Conservation (phyloP, 2,113 vertebrate genomes). For the Malurus alboscapulatus region DNA sequence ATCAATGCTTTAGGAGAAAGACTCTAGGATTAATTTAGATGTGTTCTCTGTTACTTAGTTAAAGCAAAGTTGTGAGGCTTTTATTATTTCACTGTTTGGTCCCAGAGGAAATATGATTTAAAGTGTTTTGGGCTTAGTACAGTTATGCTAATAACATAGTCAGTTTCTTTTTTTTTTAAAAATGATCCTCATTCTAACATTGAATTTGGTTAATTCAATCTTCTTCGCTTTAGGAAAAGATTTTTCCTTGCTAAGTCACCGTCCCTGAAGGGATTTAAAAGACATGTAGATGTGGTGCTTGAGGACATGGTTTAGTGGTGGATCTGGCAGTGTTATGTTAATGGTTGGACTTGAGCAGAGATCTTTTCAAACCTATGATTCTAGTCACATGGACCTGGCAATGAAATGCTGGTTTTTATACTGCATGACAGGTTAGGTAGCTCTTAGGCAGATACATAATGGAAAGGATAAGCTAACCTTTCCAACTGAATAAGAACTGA, state of each 20-base stretch:
- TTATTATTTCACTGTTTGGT: background rate
- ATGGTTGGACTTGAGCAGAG: background rate
- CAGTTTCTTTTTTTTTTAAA: background rate
- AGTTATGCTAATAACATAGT: background rate
- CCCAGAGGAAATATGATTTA: background rate
- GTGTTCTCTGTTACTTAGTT: background rate
- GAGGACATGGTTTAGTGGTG: background rate
- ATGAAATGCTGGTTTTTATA: background rate
- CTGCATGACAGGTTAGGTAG: background rate
- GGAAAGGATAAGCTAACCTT: background rate
- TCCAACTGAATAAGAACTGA: background rate
- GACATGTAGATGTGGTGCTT: background rate
- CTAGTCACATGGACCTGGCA: background rate
- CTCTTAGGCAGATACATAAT: background rate
- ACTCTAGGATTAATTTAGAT: background rate
- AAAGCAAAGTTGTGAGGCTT: background rate
- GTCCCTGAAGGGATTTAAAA: background rate
- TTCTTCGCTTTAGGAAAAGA: background rate
- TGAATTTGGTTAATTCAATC: background rate
- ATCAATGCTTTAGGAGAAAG: background rate
- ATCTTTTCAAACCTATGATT: background rate
- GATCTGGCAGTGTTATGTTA: background rate
- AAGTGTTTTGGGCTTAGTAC: background rate
- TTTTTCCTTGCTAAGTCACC: background rate
- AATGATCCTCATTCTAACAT: background rate